Evolutionary conservation across 2,113 vertebrate genomes (phyloP), one percentile per base, ranked within the genome.

Genomic region (Callaeas wilsoni): DNA sequence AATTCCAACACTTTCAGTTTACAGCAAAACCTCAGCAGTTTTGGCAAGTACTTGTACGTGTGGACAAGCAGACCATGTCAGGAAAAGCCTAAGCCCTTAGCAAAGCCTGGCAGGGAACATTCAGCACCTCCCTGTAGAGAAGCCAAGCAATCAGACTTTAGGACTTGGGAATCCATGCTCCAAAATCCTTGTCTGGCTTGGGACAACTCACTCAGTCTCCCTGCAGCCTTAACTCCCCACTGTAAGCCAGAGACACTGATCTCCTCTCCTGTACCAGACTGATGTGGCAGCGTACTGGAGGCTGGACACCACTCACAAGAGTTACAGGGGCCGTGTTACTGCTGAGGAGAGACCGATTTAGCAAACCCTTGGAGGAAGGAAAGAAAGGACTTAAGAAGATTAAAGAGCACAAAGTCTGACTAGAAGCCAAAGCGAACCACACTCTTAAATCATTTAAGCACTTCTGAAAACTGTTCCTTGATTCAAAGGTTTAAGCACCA

Each of bases 371-470:
- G 33, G 16, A 47, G 56, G 10, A 85, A 23, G n/a, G 46, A n/a
- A 64, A 88, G 56, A 33, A 84, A 92, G 78, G 16, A 85, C 56
- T 73, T 87, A 13, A 65, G 65, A 88, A 85, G 57, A 94, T 92
- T 88, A 78, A 94, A 87, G 64, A 96, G 59, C 49, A 67, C 42
- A 16, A 89, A 86, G 49, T 46, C 84, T 82, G 84, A 78, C 60
- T 57, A 49, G 80, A 86, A 94, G 70, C 57, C 64, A 85, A 64
- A 70, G 30, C 10, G 16, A 84, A n/a, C 30, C 1, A 0, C n/a
- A 20, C 67, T 92, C 56, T 67, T 92, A 89, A 96, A 96, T 95
- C 85, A 90, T 57, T 88, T 59, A 80, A 82, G 84, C 42, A 46
- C 53, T 67, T 78, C 60, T 39, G 69, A 86, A 93, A 92, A 86